Base-by-base conservation (phyloP, 2,888 invertebrate species). In the Pandemis corylana region DNA sequence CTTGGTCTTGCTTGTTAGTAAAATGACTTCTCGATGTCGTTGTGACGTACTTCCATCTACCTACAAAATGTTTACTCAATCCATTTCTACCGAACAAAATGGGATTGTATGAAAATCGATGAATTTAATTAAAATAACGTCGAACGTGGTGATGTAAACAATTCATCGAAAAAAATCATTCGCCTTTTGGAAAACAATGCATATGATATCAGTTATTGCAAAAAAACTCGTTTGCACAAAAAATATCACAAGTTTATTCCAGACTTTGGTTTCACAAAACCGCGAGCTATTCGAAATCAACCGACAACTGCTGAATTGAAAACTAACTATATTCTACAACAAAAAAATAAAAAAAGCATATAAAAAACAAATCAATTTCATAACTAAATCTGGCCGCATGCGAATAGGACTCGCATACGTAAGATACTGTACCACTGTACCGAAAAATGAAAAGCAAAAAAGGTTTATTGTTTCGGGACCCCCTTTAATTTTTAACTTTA, bases 201-300 rank as follows among this genome's bases (percentile, higher is more conserved):
- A n/a, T 20, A 56, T 56, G 15, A 20, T 56, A 56, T 15, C 20
- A 15, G 20, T 56, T 56, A 15, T 15, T 56, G 56, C 20, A 9
- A 12, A 46, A 56, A 20, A 51, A 56, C 2, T 56, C 20, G 56
- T 56, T 56, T 20, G 56, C 7, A 15, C 7, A 56, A 56, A 56
- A 49, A 56, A 56, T 15, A 15, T 56, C 56, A 53, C 51, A 53
- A 15, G n/a, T 53, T 53, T 53, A 53, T 53, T 53, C 51, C 51
- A 9, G 56, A 7, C 56, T 15, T 20, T 56, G 56, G 56, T 9
- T 56, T 56, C 56, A 20, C 56, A 56, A 56, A 56, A 56, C 56
- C 56, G 7, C 56, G 56, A 20, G 15, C 56, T 9, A 56, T 56
- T 56, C 7, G 15, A 56, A 56, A 56, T 56, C 20, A 7, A 56